Evolutionary conservation across 1,140 invertebrate genomes (phyloP).

Genomic region (Pseudomyrmex pallidus): DNA sequence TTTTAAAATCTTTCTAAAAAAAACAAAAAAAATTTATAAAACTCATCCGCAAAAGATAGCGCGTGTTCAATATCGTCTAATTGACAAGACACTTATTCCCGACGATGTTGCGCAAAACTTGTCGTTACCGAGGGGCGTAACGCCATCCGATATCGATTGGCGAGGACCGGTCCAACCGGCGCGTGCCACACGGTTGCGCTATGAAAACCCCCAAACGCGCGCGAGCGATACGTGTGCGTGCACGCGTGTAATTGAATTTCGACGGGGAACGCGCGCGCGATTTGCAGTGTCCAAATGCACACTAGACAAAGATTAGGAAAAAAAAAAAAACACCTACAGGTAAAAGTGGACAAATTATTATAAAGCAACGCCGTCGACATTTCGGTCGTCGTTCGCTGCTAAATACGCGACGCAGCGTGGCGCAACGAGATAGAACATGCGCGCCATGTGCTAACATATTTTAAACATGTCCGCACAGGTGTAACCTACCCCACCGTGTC

Average conservation of each 20-base stretch:
- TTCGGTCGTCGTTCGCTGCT: conserved; percentile 39
- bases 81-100: background rate
- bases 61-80: background rate
- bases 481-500: conserved; percentile 80
- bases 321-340: background rate
- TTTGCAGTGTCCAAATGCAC: background rate
- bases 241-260: conserved; percentile 56
- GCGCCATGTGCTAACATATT: conserved; percentile 62
- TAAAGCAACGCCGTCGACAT: background rate
- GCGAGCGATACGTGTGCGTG: conserved; percentile 57
- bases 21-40: too few relatives aligned
- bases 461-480: conserved; percentile 73
- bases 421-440: conserved; percentile 45
- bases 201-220: conserved; percentile 34
- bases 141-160: conserved; percentile 66
- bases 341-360: background rate
- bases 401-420: conserved; percentile 59
- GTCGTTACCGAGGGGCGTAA: conserved; percentile 24
- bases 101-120: background rate
- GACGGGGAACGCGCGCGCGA: background rate
- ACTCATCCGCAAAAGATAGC: background rate
- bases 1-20: too few relatives aligned
- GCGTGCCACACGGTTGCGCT: conserved; percentile 76
- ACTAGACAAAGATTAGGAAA: background rate
- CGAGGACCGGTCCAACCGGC: conserved; percentile 73